phyloP scores from a whole-genome alignment of 2,888 invertebrate genomes.

The Apamea crenata region DNA sequence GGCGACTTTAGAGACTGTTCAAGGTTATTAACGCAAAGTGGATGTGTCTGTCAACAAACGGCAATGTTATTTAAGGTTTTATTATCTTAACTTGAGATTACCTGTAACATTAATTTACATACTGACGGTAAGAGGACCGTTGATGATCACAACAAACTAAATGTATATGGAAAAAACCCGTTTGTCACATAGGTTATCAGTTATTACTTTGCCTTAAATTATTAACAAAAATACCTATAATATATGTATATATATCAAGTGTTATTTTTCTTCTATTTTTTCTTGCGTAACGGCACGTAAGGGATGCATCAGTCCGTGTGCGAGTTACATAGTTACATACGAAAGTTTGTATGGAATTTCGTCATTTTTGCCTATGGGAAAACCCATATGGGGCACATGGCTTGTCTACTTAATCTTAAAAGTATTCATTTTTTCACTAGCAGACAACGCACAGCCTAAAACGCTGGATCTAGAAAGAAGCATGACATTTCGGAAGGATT shows the following conservation, averaged over 20 bases:
- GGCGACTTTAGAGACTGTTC: slow-evolving; percentile 46
- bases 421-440: no score
- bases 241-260: not conserved
- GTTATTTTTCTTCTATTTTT: not conserved
- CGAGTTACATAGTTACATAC: not conserved
- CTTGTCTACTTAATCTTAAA: not conserved
- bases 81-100: not conserved
- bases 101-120: not conserved
- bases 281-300: not conserved
- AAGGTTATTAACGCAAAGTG: slow-evolving; percentile 36
- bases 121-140: not conserved
- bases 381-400: not conserved
- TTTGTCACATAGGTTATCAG: not conserved
- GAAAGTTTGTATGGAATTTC: not conserved
- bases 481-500: no score
- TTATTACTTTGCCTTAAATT: not conserved
- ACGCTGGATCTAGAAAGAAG: no score
- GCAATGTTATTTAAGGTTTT: not conserved
- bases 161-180: not conserved
- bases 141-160: not conserved
- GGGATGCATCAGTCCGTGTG: not conserved
- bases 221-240: not conserved
- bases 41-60: not conserved
- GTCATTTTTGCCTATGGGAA: not conserved
- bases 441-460: no score